A percentile compares a stretch with the other conserved stretches of the same genome.
Evolutionary conservation across 2,113 vertebrate species (phyloP).

Genomic region (Bufo gargarizans): DNA sequence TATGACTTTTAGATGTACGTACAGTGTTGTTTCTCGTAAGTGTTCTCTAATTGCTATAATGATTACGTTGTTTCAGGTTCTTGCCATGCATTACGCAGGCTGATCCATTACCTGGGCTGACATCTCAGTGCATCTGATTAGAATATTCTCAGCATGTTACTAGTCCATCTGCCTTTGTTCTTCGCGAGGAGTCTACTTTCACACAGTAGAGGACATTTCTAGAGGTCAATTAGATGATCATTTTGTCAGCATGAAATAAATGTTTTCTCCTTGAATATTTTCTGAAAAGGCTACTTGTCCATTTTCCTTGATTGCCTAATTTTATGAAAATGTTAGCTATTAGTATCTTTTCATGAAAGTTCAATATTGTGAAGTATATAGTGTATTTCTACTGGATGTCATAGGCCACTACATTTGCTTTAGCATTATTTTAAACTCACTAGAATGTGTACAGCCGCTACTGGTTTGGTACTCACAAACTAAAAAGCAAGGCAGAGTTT

Average conservation of each 20-base stretch:
- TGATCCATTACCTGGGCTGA: conserved; percentile 32
- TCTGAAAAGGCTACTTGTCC: neutral
- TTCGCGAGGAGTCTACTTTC: neutral
- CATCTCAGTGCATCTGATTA: conserved; percentile 5
- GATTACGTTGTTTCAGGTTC: conserved; percentile 1
- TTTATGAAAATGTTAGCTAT: neutral
- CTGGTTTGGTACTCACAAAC: neutral
- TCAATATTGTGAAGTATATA: neutral
- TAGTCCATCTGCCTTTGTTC: conserved; percentile 19
- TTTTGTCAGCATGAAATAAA: neutral
- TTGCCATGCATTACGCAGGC: conserved; percentile 11
- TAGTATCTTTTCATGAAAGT: neutral
- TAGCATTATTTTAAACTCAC: neutral
- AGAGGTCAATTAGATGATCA: conserved; percentile 13
- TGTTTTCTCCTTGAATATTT: neutral
- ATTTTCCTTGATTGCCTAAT: neutral
- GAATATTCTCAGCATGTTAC: conserved; percentile 31
- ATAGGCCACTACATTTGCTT: neutral
- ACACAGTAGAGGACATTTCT: neutral
- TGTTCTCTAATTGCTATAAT: conserved; percentile 34
- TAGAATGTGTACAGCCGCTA: too few species aligned
- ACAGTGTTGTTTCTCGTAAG: conserved; percentile 16
- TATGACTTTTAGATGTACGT: conserved; percentile 23
- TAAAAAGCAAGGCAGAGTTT: too few species aligned
- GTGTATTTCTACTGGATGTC: neutral